These are phyloP conservation scores for Andricus curvator DNA, from an alignment of 2,888 invertebrate genomes.

Conservation along the genomic window DNA sequence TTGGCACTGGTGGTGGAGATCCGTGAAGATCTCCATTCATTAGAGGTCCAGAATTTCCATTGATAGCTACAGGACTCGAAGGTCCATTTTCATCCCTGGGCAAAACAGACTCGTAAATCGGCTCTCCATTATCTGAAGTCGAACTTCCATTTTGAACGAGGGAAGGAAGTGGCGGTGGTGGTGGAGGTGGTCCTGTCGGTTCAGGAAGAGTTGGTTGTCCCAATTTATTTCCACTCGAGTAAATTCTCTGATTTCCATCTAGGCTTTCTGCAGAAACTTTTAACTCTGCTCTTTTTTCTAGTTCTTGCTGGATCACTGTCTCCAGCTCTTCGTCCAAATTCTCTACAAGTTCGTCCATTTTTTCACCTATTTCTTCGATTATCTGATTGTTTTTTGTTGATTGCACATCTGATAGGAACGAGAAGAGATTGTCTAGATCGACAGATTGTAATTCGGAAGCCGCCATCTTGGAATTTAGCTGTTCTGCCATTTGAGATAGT, in stretches of 20 bases:
- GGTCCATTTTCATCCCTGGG: slow-evolving; percentile 82
- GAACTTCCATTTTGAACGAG: slow-evolving; percentile 72
- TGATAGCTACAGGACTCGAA: slow-evolving; percentile 67
- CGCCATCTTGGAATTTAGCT: slow-evolving; percentile 83
- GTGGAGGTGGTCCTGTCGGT: slow-evolving; percentile 88
- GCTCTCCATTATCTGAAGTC: slow-evolving; percentile 80
- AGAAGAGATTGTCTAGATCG: slow-evolving; percentile 93
- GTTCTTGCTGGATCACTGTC: slow-evolving; percentile 83
- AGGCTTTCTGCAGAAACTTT: slow-evolving; percentile 46
- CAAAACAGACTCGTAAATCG: slow-evolving; percentile 92
- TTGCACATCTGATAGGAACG: slow-evolving; percentile 90
- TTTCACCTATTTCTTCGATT: slow-evolving; percentile 90
- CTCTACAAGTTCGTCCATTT: slow-evolving; percentile 90
- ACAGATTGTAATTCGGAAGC: slow-evolving; percentile 84
- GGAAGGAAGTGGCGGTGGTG: slow-evolving; percentile 81
- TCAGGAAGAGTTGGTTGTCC: slow-evolving; percentile 86
- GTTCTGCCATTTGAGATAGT: slow-evolving; percentile 86
- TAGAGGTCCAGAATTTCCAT: slow-evolving; percentile 65
- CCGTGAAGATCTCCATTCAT: slow-evolving; percentile 66
- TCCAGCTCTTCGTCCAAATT: slow-evolving; percentile 89
- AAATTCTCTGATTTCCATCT: slow-evolving; percentile 62
- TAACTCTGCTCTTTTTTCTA: slow-evolving; percentile 52
- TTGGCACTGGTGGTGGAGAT: slow-evolving; percentile 69
- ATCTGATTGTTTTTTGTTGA: slow-evolving; percentile 83
- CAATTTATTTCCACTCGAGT: slow-evolving; percentile 70